These are phyloP conservation scores for Anguilla anguilla DNA, from an alignment of 2,797 vertebrate genomes.

Conservation along the genomic window DNA sequence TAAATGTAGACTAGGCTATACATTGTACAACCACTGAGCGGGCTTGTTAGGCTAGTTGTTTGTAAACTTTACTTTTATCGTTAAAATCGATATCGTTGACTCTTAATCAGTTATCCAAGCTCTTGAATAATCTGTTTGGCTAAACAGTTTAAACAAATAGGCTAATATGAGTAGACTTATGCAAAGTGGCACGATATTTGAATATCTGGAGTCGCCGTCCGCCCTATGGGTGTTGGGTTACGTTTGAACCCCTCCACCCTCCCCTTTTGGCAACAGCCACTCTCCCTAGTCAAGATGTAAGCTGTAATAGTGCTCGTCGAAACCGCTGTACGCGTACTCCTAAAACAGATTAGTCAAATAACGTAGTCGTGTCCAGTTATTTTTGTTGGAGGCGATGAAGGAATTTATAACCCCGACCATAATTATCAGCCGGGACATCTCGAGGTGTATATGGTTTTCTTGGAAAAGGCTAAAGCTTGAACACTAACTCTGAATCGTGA, in stretches of 20 bases:
- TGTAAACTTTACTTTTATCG: background rate
- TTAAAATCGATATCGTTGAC: background rate
- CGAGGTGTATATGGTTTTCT: background rate
- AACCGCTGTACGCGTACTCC: background rate
- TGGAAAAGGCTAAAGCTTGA: background rate
- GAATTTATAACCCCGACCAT: background rate
- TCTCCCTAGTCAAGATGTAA: background rate
- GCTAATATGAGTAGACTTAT: background rate
- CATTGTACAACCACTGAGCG: background rate
- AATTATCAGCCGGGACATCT: background rate
- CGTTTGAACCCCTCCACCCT: constrained; percentile 40
- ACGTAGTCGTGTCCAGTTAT: background rate
- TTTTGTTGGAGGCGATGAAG: background rate
- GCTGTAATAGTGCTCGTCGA: constrained; percentile 6
- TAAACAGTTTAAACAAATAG: constrained; percentile 16
- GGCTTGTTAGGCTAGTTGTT: background rate
- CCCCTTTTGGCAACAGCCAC: background rate
- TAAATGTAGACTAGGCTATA: background rate
- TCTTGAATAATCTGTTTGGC: constrained; percentile 22
- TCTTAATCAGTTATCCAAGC: background rate
- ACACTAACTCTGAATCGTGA: background rate
- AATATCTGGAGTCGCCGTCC: constrained; percentile 32
- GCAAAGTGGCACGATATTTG: background rate
- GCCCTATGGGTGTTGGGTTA: constrained; percentile 64
- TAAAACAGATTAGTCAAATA: background rate